Conservation (phyloP, 2,888 invertebrate species). For the Tetropium fuscum region DNA sequence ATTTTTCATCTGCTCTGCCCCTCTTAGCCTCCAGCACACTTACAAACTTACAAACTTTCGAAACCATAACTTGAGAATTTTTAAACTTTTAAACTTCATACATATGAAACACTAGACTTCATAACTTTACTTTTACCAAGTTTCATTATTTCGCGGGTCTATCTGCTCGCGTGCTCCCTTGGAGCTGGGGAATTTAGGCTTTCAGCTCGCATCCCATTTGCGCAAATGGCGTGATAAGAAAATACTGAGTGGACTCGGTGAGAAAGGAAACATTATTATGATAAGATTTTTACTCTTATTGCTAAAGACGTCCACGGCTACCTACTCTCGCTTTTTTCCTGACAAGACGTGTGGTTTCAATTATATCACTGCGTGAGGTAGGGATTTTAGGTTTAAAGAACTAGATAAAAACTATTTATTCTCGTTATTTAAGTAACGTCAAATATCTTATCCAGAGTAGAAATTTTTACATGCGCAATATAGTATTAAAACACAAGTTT, state of each 20-base stretch:
- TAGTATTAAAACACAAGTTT: no score
- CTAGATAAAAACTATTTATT: no score
- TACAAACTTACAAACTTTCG: constrained; percentile 43
- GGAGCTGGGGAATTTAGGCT: constrained; percentile 4
- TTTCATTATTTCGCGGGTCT: constrained; percentile 41
- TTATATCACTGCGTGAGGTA: no score
- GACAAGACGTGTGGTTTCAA: no score
- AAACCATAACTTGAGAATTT: constrained; percentile 48
- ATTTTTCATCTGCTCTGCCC: constrained; percentile 42
- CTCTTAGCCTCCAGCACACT: constrained; percentile 34
- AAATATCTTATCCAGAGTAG: no score
- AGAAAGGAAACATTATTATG: no score
- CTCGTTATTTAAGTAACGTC: no score
- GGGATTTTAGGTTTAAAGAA: no score
- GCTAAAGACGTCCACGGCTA: no score
- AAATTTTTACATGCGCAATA: no score
- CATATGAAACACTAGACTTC: constrained; percentile 53
- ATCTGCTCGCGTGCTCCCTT: constrained; percentile 25
- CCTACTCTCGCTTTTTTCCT: no score
- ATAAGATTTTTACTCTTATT: no score
- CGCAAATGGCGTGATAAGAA: neutral
- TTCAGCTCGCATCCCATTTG: neutral
- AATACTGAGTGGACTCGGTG: neutral
- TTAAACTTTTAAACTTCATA: constrained; percentile 50
- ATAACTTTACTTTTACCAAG: constrained; percentile 48